These are phyloP conservation scores for Pterophyllum scalare DNA, from an alignment of 2,113 vertebrate genomes.

Conservation along the genomic window DNA sequence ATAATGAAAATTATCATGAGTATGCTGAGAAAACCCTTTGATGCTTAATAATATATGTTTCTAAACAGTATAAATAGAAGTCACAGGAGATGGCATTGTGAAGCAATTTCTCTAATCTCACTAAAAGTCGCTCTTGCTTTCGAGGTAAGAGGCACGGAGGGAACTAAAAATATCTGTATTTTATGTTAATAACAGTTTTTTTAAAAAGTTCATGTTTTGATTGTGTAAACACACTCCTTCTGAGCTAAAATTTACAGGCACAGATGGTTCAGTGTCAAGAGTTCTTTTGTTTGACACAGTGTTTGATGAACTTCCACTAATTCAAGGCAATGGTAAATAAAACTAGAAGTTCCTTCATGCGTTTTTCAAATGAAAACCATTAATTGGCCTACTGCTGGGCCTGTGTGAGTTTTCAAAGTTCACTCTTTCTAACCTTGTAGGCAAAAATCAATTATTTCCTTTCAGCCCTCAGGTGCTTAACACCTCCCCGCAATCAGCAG, in stretches of 20 bases:
- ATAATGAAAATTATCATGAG: slow-evolving; percentile 59
- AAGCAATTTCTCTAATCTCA: slow-evolving; percentile 49
- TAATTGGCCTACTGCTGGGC: slow-evolving; percentile 54
- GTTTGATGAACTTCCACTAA: neutral
- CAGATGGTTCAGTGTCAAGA: neutral
- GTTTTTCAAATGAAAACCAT: slow-evolving; percentile 12
- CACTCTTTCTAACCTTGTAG: slow-evolving; percentile 43
- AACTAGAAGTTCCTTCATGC: neutral
- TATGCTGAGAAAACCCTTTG: slow-evolving; percentile 74
- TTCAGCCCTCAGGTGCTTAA: slow-evolving; percentile 49
- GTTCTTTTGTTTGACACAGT: neutral
- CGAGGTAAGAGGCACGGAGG: slow-evolving; percentile 57
- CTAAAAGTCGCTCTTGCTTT: slow-evolving; percentile 67
- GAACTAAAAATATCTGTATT: slow-evolving; percentile 60
- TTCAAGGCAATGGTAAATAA: slow-evolving; percentile 9
- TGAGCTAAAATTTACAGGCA: neutral
- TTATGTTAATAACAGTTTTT: slow-evolving; percentile 53
- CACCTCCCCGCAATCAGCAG: slow-evolving; percentile 37
- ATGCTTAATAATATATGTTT: slow-evolving; percentile 72
- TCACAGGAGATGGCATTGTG: slow-evolving; percentile 61
- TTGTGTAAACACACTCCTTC: slow-evolving; percentile 11
- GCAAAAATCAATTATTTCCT: slow-evolving; percentile 63
- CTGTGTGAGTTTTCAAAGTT: slow-evolving; percentile 46
- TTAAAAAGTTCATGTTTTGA: neutral
- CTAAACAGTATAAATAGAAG: slow-evolving; percentile 72